phyloP scores from a whole-genome alignment of 2,888 invertebrate genomes.

The Drosophila hawaiiensis region DNA sequence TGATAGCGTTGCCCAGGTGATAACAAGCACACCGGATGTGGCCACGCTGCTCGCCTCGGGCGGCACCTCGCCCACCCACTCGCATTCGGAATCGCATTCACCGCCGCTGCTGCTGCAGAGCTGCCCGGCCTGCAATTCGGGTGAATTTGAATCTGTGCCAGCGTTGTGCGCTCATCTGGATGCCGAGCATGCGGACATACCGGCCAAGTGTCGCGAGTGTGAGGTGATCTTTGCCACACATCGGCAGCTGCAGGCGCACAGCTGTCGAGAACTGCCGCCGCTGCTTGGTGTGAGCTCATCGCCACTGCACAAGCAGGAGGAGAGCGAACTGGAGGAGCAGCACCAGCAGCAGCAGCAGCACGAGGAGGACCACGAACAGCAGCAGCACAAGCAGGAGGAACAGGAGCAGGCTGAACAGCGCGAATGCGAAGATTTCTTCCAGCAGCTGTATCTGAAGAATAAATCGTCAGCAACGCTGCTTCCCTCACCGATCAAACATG shows the following conservation, averaged over 20 bases:
- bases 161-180: conserved; percentile 89
- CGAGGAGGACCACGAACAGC: conserved; percentile 34
- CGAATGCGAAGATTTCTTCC: conserved; percentile 91
- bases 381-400: conserved; percentile 14
- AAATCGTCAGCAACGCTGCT: conserved; percentile 86
- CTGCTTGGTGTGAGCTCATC: conserved; percentile 61
- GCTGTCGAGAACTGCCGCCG: conserved; percentile 45
- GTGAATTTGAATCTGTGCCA: conserved; percentile 87
- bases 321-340: conserved; percentile 37
- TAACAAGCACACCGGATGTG: conserved; percentile 71
- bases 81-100: conserved; percentile 23
- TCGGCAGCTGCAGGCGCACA: conserved; percentile 89
- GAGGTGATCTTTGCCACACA: conserved; percentile 90
- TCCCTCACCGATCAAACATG: conserved; percentile 78
- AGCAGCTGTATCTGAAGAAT: conserved; percentile 91
- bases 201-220: conserved; percentile 90
- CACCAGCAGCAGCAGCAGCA: conserved; percentile 18
- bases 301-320: conserved; percentile 54
- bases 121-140: conserved; percentile 89
- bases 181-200: conserved; percentile 88
- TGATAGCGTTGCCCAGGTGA: conserved; percentile 50
- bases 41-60: conserved; percentile 64
- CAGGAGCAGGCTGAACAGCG: conserved; percentile 17
- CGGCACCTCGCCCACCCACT: conserved; percentile 17
- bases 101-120: conserved; percentile 71